A percentile compares a stretch with the other conserved stretches of the same genome.
Conservation (phyloP, 2,113 vertebrate species). For the Oxyura jamaicensis region DNA sequence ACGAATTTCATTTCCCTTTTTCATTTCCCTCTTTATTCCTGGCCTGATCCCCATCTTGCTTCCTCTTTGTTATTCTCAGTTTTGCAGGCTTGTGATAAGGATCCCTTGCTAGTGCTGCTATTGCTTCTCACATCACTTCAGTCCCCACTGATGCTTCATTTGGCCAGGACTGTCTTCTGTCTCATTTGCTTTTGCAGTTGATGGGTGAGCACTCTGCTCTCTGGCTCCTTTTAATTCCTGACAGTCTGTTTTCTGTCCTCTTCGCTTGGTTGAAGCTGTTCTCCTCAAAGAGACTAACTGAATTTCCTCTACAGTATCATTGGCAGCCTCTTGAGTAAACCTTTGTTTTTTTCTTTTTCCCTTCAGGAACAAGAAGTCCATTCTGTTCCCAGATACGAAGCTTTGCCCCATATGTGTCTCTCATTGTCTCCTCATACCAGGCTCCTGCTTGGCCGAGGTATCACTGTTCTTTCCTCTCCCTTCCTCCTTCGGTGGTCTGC, state of each 20-base stretch:
- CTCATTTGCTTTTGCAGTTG: not conserved
- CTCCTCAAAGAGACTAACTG: not conserved
- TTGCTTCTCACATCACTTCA: not conserved
- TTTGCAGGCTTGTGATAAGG: not conserved
- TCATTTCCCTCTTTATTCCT: constrained; percentile 26
- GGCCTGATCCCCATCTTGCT: not conserved
- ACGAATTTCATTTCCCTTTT: constrained; percentile 39
- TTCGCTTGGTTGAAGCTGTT: not conserved
- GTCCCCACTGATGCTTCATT: not conserved
- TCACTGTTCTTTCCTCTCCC: not conserved
- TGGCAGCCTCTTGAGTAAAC: not conserved
- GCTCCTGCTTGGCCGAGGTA: not conserved
- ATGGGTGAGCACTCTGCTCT: not conserved
- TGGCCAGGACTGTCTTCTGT: not conserved
- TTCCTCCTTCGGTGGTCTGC: not conserved
- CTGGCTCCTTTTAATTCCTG: not conserved
- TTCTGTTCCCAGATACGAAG: not conserved
- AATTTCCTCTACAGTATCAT: not conserved
- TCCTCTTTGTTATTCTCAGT: not conserved
- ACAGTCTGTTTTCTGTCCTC: not conserved
- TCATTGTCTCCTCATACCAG: not conserved
- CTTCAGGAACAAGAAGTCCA: not conserved
- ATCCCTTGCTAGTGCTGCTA: not conserved
- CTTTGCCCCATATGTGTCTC: not conserved
- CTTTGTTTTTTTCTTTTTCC: not conserved